These are phyloP conservation scores for Chlorospingus semifuscus DNA, from an alignment of 2,797 vertebrate genomes.

Conservation along the genomic window DNA sequence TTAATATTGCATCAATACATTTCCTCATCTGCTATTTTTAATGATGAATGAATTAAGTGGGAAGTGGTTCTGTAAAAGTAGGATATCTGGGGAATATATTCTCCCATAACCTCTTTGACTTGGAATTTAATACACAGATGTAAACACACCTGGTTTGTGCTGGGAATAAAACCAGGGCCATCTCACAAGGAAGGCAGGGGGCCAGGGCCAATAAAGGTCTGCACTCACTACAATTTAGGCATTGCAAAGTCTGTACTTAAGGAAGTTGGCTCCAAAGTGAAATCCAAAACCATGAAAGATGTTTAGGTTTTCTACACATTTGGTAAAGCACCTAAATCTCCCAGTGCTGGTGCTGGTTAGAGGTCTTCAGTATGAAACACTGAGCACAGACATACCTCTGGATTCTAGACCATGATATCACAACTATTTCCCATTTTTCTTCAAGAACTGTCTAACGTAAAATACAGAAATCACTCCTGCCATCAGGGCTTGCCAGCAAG, in stretches of 20 bases:
- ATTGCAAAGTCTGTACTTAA: not conserved
- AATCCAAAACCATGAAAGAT: not conserved
- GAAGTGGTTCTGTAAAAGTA: not conserved
- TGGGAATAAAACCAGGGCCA: slow-evolving; percentile 58
- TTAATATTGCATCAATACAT: not conserved
- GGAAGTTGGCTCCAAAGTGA: not conserved
- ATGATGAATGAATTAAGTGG: slow-evolving; percentile 41
- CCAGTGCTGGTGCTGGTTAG: not conserved
- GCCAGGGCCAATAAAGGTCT: not conserved
- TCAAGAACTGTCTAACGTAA: not conserved
- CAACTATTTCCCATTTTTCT: not conserved
- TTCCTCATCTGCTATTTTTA: slow-evolving; percentile 25
- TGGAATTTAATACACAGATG: slow-evolving; percentile 68
- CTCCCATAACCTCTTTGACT: slow-evolving; percentile 50
- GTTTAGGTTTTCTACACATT: not conserved
- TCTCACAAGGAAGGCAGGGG: slow-evolving; percentile 38
- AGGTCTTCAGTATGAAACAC: not conserved
- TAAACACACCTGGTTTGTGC: slow-evolving; percentile 74
- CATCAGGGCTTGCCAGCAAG: not conserved
- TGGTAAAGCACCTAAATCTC: not conserved
- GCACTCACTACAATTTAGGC: not conserved
- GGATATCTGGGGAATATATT: slow-evolving; percentile 33
- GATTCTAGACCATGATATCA: not conserved
- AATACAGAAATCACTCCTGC: not conserved
- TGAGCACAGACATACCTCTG: not conserved